A percentile compares a stretch with the other conserved stretches of the same genome.
Evolutionary conservation across 1,140 invertebrate species (phyloP).

Genomic region (Hyphantria cunea): DNA sequence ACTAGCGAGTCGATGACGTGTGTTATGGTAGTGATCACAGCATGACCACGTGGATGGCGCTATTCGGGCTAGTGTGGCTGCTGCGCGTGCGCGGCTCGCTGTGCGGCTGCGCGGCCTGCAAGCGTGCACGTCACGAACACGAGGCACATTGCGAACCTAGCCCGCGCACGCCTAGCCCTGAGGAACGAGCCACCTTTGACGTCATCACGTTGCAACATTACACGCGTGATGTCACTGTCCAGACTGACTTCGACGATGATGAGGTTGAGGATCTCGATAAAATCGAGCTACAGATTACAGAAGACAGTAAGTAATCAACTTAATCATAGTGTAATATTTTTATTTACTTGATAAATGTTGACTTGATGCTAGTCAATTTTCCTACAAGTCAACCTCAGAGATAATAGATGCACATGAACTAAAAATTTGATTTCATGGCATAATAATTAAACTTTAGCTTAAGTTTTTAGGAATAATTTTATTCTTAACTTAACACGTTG

Average conservation of each 20-base stretch:
- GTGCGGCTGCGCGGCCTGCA: slow-evolving; percentile 87
- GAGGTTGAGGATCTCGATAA: slow-evolving; percentile 72
- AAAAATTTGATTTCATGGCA: too few species aligned
- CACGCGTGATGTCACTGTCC: slow-evolving; percentile 72
- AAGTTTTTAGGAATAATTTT: too few species aligned
- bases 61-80: slow-evolving; percentile 93
- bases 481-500: too few species aligned
- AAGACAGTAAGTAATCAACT: slow-evolving; percentile 64
- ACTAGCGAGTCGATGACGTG: slow-evolving; percentile 16
- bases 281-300: slow-evolving; percentile 70
- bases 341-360: too few species aligned
- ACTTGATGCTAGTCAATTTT: too few species aligned
- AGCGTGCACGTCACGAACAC: slow-evolving; percentile 81
- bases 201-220: slow-evolving; percentile 70
- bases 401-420: too few species aligned
- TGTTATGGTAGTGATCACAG: slow-evolving; percentile 62
- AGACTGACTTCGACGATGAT: slow-evolving; percentile 74
- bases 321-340: not conserved
- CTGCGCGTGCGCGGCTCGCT: slow-evolving; percentile 89
- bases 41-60: slow-evolving; percentile 86
- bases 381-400: too few species aligned
- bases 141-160: slow-evolving; percentile 37
- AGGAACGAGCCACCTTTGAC: slow-evolving; percentile 64
- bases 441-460: too few species aligned
- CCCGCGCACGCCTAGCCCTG: slow-evolving; percentile 46